Percentiles rank a stretch among this genome's conserved stretches.
Conservation (phyloP, 1,140 invertebrate species). For the Neodiprion pinetum region DNA sequence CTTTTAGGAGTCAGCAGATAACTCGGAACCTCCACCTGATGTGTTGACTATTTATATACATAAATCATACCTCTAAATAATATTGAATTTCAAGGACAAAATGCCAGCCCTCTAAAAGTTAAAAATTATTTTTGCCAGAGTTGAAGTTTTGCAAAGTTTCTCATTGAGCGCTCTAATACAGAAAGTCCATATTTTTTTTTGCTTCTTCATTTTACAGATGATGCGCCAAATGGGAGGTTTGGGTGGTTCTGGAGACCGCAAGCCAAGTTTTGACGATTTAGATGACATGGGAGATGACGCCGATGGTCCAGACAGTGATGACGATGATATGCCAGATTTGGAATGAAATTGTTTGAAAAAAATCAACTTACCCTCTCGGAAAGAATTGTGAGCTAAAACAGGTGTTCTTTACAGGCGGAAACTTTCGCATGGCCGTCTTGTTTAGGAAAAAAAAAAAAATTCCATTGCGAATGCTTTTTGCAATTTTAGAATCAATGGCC, state of each 20-base stretch:
- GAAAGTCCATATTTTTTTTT: constrained; percentile 10
- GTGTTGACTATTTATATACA: too few relatives aligned
- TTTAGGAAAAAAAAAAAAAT: constrained; percentile 35
- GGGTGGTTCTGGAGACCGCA: constrained; percentile 50
- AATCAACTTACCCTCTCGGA: constrained; percentile 21
- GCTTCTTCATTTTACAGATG: constrained; percentile 55
- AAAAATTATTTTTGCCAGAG: background rate
- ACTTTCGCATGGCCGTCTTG: constrained; percentile 4
- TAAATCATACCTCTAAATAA: too few relatives aligned
- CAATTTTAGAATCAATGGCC: constrained; percentile 28
- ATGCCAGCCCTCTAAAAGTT: too few relatives aligned
- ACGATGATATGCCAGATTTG: constrained; percentile 66
- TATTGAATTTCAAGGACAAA: too few relatives aligned
- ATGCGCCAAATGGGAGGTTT: constrained; percentile 67
- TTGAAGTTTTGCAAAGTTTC: constrained; percentile 14
- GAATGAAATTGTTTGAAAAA: constrained; percentile 52
- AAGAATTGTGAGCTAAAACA: constrained; percentile 16
- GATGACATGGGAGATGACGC: constrained; percentile 50
- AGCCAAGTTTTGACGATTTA: constrained; percentile 63
- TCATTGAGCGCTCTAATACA: constrained; percentile 1
- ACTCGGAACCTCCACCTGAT: background rate
- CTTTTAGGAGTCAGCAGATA: background rate
- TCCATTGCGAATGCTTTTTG: constrained; percentile 39
- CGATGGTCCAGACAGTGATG: constrained; percentile 62
- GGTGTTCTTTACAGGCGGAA: constrained; percentile 1